Base-by-base conservation (phyloP, 2,797 vertebrate species). In the Columba guinea region DNA sequence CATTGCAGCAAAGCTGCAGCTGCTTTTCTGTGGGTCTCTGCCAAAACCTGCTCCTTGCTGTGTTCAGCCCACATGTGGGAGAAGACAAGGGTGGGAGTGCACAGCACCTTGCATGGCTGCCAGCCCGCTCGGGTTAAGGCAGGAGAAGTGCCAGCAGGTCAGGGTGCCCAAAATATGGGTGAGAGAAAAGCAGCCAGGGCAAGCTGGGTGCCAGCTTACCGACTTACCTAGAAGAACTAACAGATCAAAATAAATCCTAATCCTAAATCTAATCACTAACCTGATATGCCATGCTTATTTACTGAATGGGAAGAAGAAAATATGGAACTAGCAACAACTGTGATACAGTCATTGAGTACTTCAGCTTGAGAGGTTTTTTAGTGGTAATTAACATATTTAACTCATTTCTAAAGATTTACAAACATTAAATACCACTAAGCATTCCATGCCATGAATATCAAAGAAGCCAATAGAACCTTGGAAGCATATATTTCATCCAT, bases 301-400 rank as follows among this genome's bases (percentile, higher is more conserved):
- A 51, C 21, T 63, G 37, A 49, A 41, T 83, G 65, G 41, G n/a
- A 91, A 70, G 63, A 91, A 37, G 28, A 86, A 68, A 93, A 75
- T 76, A 49, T 17, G 78, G 49, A 56, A 26, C 48, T 63, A 82
- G 79, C 30, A 11, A 70, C 76, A 79, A 46, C 52, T 83, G 20
- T 39, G 70, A 63, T 30, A 27, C 6, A 79, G 70, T 65, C 79
- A 44, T 28, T 67, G 92, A 90, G 63, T 91, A 48, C 65, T 97
- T 96, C 76, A 96, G 41, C 70, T 87, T 77, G 90, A 92, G 73
- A 69, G 96, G 64, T 67, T 83, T 96, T 94, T 95, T 63, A 81
- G 79, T 32, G 87, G 71, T 71, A 97, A 97, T 97, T 97, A 97
- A 96, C 77, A 91, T 87, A 96, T 96, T 97, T 97, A 95, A 95